phyloP scores from a whole-genome alignment of 2,888 invertebrate species.

The Anodontia alba region DNA sequence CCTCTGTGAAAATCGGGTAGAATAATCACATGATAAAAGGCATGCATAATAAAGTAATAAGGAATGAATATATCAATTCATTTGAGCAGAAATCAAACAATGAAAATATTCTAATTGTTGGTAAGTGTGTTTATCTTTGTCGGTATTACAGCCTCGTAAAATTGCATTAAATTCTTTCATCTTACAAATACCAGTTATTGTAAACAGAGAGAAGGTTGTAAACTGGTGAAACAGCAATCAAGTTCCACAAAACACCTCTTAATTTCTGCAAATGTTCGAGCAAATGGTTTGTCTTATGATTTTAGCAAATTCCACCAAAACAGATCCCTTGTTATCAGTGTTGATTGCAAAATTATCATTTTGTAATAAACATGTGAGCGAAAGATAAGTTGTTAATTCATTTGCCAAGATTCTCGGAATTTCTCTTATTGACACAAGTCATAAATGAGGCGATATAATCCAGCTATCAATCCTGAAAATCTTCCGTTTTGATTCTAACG shows the following conservation, averaged over 20 bases:
- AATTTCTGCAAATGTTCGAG: conserved; percentile 16
- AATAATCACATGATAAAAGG: no score
- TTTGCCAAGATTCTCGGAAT: conserved; percentile 59
- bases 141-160: conserved; percentile 1
- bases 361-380: conserved; percentile 57
- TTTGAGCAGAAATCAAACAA: conserved; percentile 1
- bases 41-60: no score
- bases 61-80: not conserved
- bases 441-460: conserved; percentile 62
- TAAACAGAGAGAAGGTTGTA: not conserved
- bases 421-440: conserved; percentile 55
- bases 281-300: conserved; percentile 17
- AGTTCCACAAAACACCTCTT: not conserved
- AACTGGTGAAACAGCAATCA: not conserved
- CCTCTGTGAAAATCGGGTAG: no score
- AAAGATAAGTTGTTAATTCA: conserved; percentile 56
- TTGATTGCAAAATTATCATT: conserved; percentile 57
- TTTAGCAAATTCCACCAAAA: not conserved
- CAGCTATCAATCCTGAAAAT: conserved; percentile 14
- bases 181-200: not conserved
- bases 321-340: conserved; percentile 38
- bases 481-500: not conserved
- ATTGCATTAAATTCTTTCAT: conserved; percentile 7
- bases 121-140: conserved; percentile 16
- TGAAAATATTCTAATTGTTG: conserved; percentile 16